Evolutionary conservation across 2,888 invertebrate species (phyloP).

Genomic region (Taenaris catops): DNA sequence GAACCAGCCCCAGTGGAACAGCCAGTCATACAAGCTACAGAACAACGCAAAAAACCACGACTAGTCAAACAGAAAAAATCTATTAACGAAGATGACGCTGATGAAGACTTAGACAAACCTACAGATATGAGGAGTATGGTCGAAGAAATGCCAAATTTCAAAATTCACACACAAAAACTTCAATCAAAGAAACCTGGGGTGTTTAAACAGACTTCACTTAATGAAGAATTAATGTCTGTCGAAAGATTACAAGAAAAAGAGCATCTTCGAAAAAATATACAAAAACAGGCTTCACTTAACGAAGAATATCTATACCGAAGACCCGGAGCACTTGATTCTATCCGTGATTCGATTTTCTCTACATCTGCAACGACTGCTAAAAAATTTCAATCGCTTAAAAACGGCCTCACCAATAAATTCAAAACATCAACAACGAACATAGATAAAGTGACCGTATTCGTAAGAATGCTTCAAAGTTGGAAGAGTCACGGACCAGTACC

Average conservation of each 20-base stretch:
- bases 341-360: constrained; percentile 87
- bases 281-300: constrained; percentile 93
- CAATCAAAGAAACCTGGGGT: constrained; percentile 80
- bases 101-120: constrained; percentile 82
- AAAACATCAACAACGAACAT: constrained; percentile 91
- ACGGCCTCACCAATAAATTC: constrained; percentile 90
- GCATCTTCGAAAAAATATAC: constrained; percentile 88
- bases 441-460: constrained; percentile 91
- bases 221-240: constrained; percentile 94
- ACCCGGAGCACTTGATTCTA: constrained; percentile 83
- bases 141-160: constrained; percentile 83
- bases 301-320: constrained; percentile 89
- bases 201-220: constrained; percentile 91
- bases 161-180: constrained; percentile 66
- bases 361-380: constrained; percentile 85
- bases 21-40: constrained; percentile 39
- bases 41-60: constrained; percentile 84
- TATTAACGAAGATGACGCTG: constrained; percentile 86
- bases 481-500: constrained; percentile 79
- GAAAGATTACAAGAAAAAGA: constrained; percentile 92
- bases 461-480: constrained; percentile 91
- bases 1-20: constrained; percentile 42
- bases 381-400: constrained; percentile 87
- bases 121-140: constrained; percentile 85
- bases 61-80: constrained; percentile 93